Base-by-base conservation (phyloP, 2,888 invertebrate genomes). In the Exephanes ischioxanthus region DNA sequence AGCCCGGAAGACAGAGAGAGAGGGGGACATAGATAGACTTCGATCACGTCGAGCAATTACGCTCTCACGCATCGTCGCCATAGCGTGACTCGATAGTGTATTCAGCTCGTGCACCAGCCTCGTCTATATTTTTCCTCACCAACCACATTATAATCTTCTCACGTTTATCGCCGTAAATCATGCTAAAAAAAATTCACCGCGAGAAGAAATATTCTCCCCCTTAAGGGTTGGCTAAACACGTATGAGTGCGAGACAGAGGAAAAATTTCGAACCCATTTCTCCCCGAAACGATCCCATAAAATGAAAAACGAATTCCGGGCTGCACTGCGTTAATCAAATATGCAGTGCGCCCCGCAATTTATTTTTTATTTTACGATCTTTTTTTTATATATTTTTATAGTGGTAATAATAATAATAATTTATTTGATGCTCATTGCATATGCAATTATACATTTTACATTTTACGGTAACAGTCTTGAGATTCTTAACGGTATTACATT, bases 21-120 rank as follows among this genome's bases (percentile, higher is more conserved):
- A 22, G 63, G 45, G 51, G 26, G 53, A 55, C 53, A 55, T n/a
- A 22, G 41, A 72, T 37, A 37, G 68, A 79, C 73, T 79, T 85
- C 78, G 78, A 85, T 85, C 78, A 79, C 78, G 81, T 70, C 63
- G 70, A 14, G 70, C 81, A 85, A 85, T 85, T 85, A 82, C 78
- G 66, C 73, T 71, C 75, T 75, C 75, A 75, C 82, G 81, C 78
- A 82, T 75, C 75, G 66, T 82, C 78, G 77, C 78, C 73, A 53
- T 76, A 67, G 68, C 77, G 61, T 84, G 63, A 68, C 19, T 61
- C 41, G 41, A 75, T 79, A 79, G 58, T 79, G 2, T 70, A 83
- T 75, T 78, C 19, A 78, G 51, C 78, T 70, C 71, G 45, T 76
- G 78, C 55, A 53, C 26, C 9, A 16, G 14, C 48, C 68, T 16